A percentile compares a stretch with the other conserved stretches of the same genome.
Evolutionary conservation across 2,113 vertebrate species (phyloP).

Genomic region (chimpanzee (Pan troglodytes)): DNA sequence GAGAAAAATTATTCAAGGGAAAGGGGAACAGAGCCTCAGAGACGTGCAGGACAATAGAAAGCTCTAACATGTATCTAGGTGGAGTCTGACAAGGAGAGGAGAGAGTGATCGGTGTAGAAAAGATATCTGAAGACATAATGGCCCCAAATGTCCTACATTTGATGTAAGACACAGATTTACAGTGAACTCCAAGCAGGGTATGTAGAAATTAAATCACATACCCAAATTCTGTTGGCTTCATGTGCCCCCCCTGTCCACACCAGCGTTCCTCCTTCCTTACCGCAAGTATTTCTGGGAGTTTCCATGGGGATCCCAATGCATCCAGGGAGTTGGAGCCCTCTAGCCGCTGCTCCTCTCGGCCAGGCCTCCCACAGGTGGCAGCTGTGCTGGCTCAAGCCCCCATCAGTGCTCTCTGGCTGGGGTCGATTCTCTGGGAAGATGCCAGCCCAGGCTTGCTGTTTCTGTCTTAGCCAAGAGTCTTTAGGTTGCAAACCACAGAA

Average conservation of each 20-base stretch:
- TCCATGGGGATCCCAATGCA: background rate
- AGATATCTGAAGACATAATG: background rate
- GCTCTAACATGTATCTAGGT: background rate
- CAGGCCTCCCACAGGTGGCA: background rate
- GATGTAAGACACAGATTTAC: background rate
- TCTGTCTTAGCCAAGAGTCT: background rate
- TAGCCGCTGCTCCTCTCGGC: background rate
- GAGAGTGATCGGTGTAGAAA: background rate
- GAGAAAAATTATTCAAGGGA: background rate
- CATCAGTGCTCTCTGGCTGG: background rate
- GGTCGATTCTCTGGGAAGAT: background rate
- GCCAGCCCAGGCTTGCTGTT: background rate
- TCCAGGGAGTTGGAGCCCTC: no score
- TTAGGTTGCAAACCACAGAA: background rate
- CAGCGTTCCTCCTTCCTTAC: background rate
- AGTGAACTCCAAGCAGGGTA: background rate
- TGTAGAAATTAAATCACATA: background rate
- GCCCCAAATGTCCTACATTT: background rate
- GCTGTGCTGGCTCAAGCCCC: background rate
- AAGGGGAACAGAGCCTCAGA: background rate
- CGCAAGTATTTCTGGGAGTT: background rate
- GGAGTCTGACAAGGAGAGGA: background rate
- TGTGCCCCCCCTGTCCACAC: background rate
- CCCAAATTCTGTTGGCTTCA: background rate
- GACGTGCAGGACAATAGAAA: background rate